Percentiles rank a stretch among this genome's conserved stretches.
Evolutionary conservation across 92 coral and sea anemone genomes (phyloP).

Genomic region (Parazoanthus darwini): DNA sequence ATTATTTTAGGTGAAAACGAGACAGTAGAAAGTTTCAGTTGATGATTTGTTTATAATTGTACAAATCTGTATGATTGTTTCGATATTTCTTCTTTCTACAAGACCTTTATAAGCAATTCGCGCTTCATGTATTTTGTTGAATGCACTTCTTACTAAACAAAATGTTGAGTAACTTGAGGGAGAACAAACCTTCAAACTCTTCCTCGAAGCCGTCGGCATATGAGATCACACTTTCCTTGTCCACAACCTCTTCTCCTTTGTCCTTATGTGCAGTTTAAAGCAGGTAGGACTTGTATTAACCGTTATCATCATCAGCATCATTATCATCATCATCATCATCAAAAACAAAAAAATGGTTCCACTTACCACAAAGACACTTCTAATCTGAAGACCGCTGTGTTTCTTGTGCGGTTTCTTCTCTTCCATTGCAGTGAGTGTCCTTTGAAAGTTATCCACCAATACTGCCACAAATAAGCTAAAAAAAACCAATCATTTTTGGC

Average conservation of each 20-base stretch:
- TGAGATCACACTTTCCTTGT: slow-evolving; percentile 26
- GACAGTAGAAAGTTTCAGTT: no score
- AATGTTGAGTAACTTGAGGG: neutral
- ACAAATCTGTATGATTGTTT: no score
- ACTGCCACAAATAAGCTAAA: slow-evolving; percentile 95
- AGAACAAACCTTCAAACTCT: slow-evolving; percentile 38
- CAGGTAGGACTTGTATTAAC: neutral
- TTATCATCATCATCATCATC: neutral
- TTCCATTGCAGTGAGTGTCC: slow-evolving; percentile 90
- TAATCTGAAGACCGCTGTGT: slow-evolving; percentile 81
- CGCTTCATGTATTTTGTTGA: no score
- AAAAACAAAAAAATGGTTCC: neutral
- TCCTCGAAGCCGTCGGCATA: slow-evolving; percentile 14
- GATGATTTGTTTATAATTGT: no score
- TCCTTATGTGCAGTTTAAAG: neutral
- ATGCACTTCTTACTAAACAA: no score
- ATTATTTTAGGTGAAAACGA: no score
- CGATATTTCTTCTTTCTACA: no score
- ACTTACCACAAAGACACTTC: slow-evolving; percentile 83
- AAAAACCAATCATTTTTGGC: neutral
- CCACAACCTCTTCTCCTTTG: slow-evolving; percentile 26
- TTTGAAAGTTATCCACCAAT: slow-evolving; percentile 95
- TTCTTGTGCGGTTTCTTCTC: slow-evolving; percentile 83
- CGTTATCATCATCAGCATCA: neutral
- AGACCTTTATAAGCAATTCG: no score